Evolutionary conservation across 2,888 invertebrate species (phyloP), one percentile per base, ranked within the genome.

Genomic region (Notocelia uddmanniana): DNA sequence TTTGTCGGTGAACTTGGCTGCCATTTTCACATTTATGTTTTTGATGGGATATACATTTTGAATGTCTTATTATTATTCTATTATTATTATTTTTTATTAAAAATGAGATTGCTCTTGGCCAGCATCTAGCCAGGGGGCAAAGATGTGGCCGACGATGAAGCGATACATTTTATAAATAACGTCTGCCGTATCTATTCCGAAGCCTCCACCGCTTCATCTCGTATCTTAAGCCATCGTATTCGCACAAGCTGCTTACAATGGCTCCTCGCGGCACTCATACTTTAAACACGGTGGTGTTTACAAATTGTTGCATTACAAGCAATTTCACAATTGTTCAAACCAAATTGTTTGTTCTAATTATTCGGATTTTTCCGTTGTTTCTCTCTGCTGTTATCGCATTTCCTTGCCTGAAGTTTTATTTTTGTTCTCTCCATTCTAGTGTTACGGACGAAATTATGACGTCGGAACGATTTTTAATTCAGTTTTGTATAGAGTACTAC

Each of bases 281-380:
- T 74, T 68, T 77, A 79, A 88, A 89, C 89, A 87, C 79, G 76
- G 77, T 75, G 74, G 77, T 92, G 91, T 92, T 93, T 93, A 90
- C 88, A 89, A 92, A 93, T 88, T 85, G 77, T 86, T 85, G 85
- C 88, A 86, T 88, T 90, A 83, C 85, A 80, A 78, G 81, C 84
- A 83, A 85, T 87, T 89, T 86, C 82, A 77, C 81, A 78, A 84
- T 82, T 83, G 85, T 83, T 83, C 84, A 77, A 77, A 80, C 76
- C 78, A 77, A 84, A 85, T 87, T 88, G 87, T 89, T 89, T 89
- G 89, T 88, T 85, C 86, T 85, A 85, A 86, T 88, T 89, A 86
- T 85, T 85, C 77, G 79, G 85, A 86, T 83, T 85, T 85, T 64
- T 85, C 81, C 83, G 82, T 82, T 81, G 83, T 83, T 82, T 78